Evolutionary conservation across 2,888 invertebrate species (phyloP).

Genomic region (Euzophera pinguis): DNA sequence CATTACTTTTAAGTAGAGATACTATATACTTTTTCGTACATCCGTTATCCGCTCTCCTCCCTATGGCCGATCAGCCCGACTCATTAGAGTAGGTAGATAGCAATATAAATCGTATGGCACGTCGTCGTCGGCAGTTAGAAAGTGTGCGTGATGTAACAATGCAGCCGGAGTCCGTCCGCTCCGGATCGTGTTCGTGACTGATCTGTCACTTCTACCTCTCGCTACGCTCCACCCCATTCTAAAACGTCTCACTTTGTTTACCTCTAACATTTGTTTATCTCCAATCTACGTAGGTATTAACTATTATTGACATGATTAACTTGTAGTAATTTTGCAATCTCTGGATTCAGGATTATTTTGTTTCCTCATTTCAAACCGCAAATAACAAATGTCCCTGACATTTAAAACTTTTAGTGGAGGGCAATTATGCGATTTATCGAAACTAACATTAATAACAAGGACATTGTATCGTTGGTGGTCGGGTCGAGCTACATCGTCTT

Average conservation of each 20-base stretch:
- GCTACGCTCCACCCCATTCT: constrained; percentile 30
- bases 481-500: constrained; percentile 4
- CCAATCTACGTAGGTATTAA: constrained; percentile 1
- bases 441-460: constrained; percentile 18
- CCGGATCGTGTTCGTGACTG: constrained; percentile 56
- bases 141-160: constrained; percentile 66
- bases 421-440: constrained; percentile 19
- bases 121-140: constrained; percentile 55
- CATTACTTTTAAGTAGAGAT: no score
- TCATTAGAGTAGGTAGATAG: constrained; percentile 55
- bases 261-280: constrained; percentile 11
- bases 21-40: constrained; percentile 19
- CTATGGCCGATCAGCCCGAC: constrained; percentile 32
- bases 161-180: constrained; percentile 36
- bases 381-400: constrained; percentile 27
- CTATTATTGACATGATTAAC: constrained; percentile 14
- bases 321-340: constrained; percentile 15
- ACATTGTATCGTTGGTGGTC: constrained; percentile 2
- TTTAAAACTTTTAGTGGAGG: constrained; percentile 24
- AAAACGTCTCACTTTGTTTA: constrained; percentile 30
- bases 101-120: constrained; percentile 59
- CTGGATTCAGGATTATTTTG: constrained; percentile 15
- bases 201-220: constrained; percentile 41
- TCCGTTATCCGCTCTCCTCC: constrained; percentile 34
- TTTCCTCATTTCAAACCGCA: constrained; percentile 27